Conservation (phyloP, 1,140 invertebrate species). For the Camponotus vicinus region DNA sequence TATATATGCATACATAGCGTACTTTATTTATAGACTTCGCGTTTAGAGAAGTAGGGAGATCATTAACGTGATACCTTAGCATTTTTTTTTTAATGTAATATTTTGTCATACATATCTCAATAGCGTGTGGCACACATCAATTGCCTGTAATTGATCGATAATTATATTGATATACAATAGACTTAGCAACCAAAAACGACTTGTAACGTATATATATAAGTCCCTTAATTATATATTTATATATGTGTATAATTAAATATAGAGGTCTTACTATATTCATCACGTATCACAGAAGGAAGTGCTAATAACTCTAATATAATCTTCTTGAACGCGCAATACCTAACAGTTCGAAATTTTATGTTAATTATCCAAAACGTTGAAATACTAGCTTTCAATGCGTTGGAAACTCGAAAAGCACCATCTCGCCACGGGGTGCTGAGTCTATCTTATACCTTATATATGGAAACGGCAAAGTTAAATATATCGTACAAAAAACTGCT, state of each 20-base stretch:
- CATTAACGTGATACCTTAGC: constrained; percentile 52
- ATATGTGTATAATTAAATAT: constrained; percentile 61
- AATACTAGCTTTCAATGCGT: constrained; percentile 55
- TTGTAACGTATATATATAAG: constrained; percentile 58
- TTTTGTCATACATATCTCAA: constrained; percentile 56
- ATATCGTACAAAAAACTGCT: constrained; percentile 26
- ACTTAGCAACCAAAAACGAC: constrained; percentile 57
- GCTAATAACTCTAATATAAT: constrained; percentile 63
- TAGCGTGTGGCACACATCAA: constrained; percentile 55
- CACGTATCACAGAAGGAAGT: constrained; percentile 63
- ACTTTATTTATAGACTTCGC: constrained; percentile 78
- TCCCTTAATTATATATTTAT: constrained; percentile 57
- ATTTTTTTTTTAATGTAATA: neutral
- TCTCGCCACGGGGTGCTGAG: constrained; percentile 49
- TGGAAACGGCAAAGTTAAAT: neutral
- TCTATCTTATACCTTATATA: constrained; percentile 55
- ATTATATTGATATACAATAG: constrained; percentile 38
- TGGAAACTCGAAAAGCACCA: constrained; percentile 55
- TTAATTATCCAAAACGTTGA: constrained; percentile 56
- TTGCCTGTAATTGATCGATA: constrained; percentile 44
- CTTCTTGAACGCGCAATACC: constrained; percentile 59
- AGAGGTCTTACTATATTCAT: constrained; percentile 61
- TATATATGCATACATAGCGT: constrained; percentile 82
- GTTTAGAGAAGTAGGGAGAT: constrained; percentile 64
- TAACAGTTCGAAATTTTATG: constrained; percentile 58